phyloP scores from a whole-genome alignment of 2,888 invertebrate genomes.

The Agrochola lychnidis region DNA sequence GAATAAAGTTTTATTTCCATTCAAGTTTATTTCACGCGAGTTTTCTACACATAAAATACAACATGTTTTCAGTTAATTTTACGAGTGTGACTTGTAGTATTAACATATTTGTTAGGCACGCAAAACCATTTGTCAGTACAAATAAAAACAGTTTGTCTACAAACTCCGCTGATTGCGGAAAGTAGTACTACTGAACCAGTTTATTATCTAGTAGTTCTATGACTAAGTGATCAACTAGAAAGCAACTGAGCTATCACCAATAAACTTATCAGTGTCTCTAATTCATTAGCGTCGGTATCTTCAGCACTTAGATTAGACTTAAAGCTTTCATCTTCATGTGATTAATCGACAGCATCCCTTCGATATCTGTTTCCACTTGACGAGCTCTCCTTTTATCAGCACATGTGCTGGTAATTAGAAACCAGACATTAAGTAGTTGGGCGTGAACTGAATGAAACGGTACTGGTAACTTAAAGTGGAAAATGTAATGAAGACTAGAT shows the following conservation, averaged over 20 bases:
- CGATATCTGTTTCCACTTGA: constrained; percentile 53
- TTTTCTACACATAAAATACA: constrained; percentile 10
- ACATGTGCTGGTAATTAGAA: constrained; percentile 54
- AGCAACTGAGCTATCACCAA: constrained; percentile 30
- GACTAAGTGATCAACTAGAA: constrained; percentile 27
- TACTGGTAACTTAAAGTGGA: background rate
- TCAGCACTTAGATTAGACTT: constrained; percentile 34
- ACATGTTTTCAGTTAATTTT: constrained; percentile 51
- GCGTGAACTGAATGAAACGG: constrained; percentile 22
- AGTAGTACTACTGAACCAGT: constrained; percentile 27
- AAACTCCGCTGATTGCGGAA: constrained; percentile 35
- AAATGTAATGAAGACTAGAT: background rate
- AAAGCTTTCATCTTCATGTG: constrained; percentile 28
- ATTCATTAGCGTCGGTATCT: constrained; percentile 40
- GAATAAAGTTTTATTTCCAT: background rate
- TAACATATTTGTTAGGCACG: constrained; percentile 48
- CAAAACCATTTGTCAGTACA: constrained; percentile 40
- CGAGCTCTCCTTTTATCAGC: constrained; percentile 36
- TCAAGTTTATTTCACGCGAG: constrained; percentile 2
- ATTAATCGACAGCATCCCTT: constrained; percentile 45
- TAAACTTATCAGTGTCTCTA: constrained; percentile 21
- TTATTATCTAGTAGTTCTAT: constrained; percentile 38
- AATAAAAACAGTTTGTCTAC: constrained; percentile 35
- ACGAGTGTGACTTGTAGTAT: constrained; percentile 30
- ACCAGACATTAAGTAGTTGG: constrained; percentile 37